Evolutionary conservation across 2,888 invertebrate genomes (phyloP), one percentile per base, ranked within the genome.

Genomic region (Pristionchus arcanus): DNA sequence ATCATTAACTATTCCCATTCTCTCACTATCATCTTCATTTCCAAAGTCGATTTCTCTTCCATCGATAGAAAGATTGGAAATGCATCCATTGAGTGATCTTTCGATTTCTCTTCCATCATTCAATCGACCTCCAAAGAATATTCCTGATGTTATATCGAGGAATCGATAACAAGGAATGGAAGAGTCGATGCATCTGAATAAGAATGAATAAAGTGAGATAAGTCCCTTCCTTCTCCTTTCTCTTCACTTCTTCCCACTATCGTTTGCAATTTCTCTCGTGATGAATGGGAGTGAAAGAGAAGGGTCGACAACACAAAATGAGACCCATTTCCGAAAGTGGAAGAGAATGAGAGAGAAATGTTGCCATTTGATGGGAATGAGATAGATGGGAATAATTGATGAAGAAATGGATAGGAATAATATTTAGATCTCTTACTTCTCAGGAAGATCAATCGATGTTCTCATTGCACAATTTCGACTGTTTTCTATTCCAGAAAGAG

Each of bases 81-180:
- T 81, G 63, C 89, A 89, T 34, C 89, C 89, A 66, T 71, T 66
- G 86, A 90, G 91, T 21, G 91, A 68, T 74, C 90, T 90, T 49
- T 91, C 91, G 42, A 92, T 92, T 55, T 92, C 91, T 25, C 91
- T 91, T n/a, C 90, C 90, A 1, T 90, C 87, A 42, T 91, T 91
- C 16, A 93, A 93, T 31, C 91, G 71, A 77, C 94, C 94, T 21
- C 94, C 94, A 28, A 94, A 87, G 90, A 93, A 93, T n/a, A 94
- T 71, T 34, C 93, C 91, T 37, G 92, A 91, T 3, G 91, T 90
- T 13, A 94, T 83, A 87, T 94, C 94, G 15, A 94, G 89, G 90
- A 93, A 94, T 19, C 94, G 94, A 87, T 93, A 92, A 89, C 94
- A 94, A 15, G 94, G 94, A 55, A 94, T 92, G 19, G 93, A 91